Evolutionary conservation across 1,140 invertebrate genomes (phyloP).

Genomic region (Brachionus angularis): DNA sequence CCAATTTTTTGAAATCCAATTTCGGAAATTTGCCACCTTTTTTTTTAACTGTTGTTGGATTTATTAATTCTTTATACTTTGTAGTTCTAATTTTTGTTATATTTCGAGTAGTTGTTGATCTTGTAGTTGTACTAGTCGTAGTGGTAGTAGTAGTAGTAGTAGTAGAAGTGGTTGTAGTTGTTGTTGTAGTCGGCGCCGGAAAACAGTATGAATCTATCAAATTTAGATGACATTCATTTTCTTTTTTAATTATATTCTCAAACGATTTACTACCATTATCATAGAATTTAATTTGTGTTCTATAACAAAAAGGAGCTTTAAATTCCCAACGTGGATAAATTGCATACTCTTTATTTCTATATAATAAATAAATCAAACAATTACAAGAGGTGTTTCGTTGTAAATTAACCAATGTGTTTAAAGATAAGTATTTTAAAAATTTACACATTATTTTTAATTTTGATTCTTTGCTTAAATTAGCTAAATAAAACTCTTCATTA

Average conservation of each 20-base stretch:
- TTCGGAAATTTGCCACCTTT: not conserved
- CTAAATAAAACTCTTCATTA: not conserved
- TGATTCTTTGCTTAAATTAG: not conserved
- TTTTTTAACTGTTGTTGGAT: not conserved
- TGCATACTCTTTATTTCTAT: not conserved
- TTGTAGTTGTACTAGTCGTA: slow-evolving; percentile 1
- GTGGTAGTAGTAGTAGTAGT: not conserved
- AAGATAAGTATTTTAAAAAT: not conserved
- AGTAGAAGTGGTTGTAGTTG: not conserved
- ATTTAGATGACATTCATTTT: not conserved
- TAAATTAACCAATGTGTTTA: not conserved
- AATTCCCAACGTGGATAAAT: not conserved
- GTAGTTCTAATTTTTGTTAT: not conserved
- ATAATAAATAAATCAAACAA: slow-evolving; percentile 34
- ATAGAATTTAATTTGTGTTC: not conserved
- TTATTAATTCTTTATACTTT: not conserved
- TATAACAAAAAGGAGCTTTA: slow-evolving; percentile 31
- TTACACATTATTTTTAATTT: slow-evolving; percentile 7
- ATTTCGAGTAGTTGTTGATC: too few species aligned
- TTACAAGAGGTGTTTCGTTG: slow-evolving; percentile 27
- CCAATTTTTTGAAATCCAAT: slow-evolving; percentile 15
- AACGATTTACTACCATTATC: slow-evolving; percentile 19
- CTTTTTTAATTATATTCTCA: slow-evolving; percentile 5
- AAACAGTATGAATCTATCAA: not conserved
- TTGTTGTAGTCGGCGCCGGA: slow-evolving; percentile 12